phyloP scores from a whole-genome alignment of 2,113 vertebrate genomes.

The Rhinolophus sinicus region DNA sequence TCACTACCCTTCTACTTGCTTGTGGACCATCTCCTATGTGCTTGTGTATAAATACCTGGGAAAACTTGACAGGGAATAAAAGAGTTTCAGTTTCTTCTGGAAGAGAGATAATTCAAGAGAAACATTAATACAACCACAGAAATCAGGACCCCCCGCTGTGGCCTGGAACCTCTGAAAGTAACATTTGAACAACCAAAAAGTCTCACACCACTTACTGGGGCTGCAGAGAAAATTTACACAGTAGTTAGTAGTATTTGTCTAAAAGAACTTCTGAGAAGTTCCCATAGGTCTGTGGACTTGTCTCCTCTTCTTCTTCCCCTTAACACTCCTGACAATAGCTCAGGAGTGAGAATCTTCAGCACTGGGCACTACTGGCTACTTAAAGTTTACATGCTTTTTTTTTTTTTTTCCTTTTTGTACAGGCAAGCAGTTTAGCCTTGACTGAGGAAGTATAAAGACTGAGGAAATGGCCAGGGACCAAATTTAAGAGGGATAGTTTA shows the following conservation, averaged over 20 bases:
- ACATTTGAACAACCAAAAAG: neutral
- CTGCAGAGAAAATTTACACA: neutral
- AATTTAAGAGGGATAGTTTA: neutral
- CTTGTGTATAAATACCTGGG: neutral
- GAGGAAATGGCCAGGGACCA: neutral
- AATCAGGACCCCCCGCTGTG: neutral
- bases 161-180: neutral
- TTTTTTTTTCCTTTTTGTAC: neutral
- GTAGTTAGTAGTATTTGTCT: neutral
- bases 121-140: neutral
- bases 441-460: neutral
- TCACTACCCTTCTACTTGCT: neutral
- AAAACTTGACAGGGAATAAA: neutral
- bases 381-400: neutral
- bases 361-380: neutral
- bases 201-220: neutral
- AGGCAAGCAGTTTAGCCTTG: neutral
- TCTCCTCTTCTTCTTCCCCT: neutral
- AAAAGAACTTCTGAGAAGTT: neutral
- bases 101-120: constrained; percentile 17
- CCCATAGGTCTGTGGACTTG: neutral
- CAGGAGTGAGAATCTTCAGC: neutral
- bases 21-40: neutral
- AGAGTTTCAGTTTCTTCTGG: neutral
- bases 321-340: neutral